These are phyloP conservation scores for Pachyramphus minor DNA, from an alignment of 2,113 vertebrate genomes.

Conservation along the genomic window DNA sequence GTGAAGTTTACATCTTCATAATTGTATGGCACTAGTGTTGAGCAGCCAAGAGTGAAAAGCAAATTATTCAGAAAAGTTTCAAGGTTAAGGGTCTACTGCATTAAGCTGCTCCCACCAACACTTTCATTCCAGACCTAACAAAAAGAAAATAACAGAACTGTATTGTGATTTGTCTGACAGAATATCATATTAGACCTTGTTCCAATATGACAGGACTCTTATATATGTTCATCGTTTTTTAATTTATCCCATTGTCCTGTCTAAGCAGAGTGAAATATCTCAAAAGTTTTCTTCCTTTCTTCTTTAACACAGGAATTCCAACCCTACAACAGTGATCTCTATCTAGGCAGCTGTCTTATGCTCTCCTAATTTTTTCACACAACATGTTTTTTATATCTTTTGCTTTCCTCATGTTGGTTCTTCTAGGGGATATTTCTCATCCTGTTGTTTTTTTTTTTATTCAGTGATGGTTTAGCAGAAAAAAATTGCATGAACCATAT, in stretches of 20 bases:
- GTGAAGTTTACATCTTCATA: slow-evolving; percentile 56
- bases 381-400: not conserved
- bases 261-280: not conserved
- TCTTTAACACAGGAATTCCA: not conserved
- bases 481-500: not conserved
- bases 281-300: not conserved
- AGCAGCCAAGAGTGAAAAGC: slow-evolving; percentile 41
- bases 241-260: not conserved
- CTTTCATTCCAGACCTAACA: not conserved
- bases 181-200: not conserved
- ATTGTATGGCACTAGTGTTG: slow-evolving; percentile 35
- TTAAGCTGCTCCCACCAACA: not conserved
- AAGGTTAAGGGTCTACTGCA: slow-evolving; percentile 16
- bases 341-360: not conserved
- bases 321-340: not conserved
- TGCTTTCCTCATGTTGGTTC: not conserved
- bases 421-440: not conserved
- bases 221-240: not conserved
- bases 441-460: not conserved
- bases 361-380: not conserved
- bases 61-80: slow-evolving; percentile 41
- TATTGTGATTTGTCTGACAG: not conserved
- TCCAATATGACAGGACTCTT: not conserved
- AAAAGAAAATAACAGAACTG: not conserved
- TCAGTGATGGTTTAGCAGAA: not conserved